Percentiles rank a stretch among this genome's conserved stretches.
phyloP scores from a whole-genome alignment of 2,113 vertebrate genomes.

The Poecilia latipinna region DNA sequence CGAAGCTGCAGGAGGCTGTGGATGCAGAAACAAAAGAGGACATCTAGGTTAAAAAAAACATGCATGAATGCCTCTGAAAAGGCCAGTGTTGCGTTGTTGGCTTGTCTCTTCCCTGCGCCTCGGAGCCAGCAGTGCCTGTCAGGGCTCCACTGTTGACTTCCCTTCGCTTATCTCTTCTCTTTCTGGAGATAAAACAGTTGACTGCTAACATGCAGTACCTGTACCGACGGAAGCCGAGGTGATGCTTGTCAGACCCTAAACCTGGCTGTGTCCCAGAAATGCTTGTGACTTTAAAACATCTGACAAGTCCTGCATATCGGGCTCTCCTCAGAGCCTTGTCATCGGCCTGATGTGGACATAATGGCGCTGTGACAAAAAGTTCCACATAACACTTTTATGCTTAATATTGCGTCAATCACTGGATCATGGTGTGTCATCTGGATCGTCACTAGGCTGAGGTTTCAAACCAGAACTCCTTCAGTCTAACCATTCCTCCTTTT shows the following conservation, averaged over 20 bases:
- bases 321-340: neutral
- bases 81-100: constrained; percentile 62
- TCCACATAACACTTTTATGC: neutral
- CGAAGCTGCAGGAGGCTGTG: constrained; percentile 44
- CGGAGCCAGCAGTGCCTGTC: constrained; percentile 65
- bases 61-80: constrained; percentile 75
- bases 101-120: constrained; percentile 68
- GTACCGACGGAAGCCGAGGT: neutral
- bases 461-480: too few species aligned
- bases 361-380: neutral
- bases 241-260: constrained; percentile 4
- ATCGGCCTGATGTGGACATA: neutral
- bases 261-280: constrained; percentile 22
- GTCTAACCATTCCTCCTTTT: too few species aligned
- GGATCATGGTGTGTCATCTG: too few species aligned
- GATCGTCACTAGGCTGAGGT: too few species aligned
- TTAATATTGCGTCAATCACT: too few species aligned
- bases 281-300: constrained; percentile 23
- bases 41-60: constrained; percentile 73
- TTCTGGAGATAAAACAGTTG: constrained; percentile 47
- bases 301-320: neutral
- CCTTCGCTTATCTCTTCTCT: constrained; percentile 60
- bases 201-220: constrained; percentile 57
- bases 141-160: constrained; percentile 43
- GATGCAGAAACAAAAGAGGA: constrained; percentile 68